phyloP scores from a whole-genome alignment of 1,140 invertebrate genomes.

The Pachyrhynchus sulphureomaculatus region DNA sequence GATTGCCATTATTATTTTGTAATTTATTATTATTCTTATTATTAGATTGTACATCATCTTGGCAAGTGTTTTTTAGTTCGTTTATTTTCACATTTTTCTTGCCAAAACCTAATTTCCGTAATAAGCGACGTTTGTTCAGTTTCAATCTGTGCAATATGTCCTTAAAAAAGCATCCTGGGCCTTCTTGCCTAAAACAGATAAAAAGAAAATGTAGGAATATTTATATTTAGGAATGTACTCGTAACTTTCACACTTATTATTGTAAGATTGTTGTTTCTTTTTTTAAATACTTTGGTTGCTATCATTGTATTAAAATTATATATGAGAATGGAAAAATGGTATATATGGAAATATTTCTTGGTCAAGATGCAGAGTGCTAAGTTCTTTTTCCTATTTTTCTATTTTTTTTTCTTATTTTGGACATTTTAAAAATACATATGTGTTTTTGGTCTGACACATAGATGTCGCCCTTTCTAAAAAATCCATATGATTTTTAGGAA shows the following conservation, averaged over 20 bases:
- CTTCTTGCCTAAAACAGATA: neutral
- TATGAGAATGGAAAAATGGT: no score
- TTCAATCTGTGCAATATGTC: slow-evolving; percentile 8
- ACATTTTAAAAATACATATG: no score
- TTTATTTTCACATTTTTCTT: slow-evolving; percentile 12
- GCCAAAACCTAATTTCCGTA: neutral
- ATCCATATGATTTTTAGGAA: no score
- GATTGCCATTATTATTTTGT: neutral
- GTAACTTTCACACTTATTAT: neutral
- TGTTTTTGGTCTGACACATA: no score
- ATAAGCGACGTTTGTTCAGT: neutral
- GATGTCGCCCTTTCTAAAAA: no score
- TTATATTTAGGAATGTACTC: neutral
- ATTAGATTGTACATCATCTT: neutral
- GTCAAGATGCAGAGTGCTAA: no score
- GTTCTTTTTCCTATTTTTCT: no score
- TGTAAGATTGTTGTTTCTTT: neutral
- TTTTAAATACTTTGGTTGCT: no score
- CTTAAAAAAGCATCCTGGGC: slow-evolving; percentile 3
- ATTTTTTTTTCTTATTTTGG: no score
- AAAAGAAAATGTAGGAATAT: neutral
- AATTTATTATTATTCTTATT: neutral
- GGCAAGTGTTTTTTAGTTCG: neutral
- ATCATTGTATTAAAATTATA: no score
- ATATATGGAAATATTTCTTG: no score